A percentile compares a stretch with the other conserved stretches of the same genome.
Evolutionary conservation across 2,113 vertebrate species (phyloP).

Genomic region (Anolis sagrei): DNA sequence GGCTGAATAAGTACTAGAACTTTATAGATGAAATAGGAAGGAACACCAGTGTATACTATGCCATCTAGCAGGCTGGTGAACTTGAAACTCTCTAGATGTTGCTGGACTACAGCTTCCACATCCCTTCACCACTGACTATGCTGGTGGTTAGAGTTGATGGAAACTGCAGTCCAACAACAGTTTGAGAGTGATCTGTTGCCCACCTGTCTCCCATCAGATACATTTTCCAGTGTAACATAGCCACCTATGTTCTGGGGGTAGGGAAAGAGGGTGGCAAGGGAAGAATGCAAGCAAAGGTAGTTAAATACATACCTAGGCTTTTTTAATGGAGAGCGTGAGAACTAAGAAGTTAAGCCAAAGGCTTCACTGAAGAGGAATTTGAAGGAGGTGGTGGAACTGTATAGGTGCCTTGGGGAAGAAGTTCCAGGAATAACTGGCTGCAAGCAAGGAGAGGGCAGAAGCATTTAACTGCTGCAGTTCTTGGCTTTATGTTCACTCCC

Average conservation of each 20-base stretch:
- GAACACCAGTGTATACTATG: neutral
- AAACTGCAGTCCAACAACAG: neutral
- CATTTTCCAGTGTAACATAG: neutral
- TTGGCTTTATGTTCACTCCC: neutral
- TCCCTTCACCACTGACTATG: too few relatives aligned
- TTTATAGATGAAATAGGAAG: neutral
- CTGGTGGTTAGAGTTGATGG: too few relatives aligned
- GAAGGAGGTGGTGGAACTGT: neutral
- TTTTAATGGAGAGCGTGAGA: neutral
- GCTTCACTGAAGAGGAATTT: neutral
- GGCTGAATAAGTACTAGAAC: neutral
- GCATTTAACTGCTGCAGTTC: neutral
- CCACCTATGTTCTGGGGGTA: neutral
- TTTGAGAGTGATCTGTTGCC: neutral
- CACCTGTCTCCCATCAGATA: too few relatives aligned
- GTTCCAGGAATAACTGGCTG: neutral
- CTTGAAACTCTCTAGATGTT: neutral
- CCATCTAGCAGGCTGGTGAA: neutral
- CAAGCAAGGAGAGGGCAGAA: neutral
- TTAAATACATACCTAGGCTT: neutral
- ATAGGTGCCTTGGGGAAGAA: neutral
- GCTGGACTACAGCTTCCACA: neutral
- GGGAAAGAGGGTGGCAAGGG: neutral
- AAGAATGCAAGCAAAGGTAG: neutral
- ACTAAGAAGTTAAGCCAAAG: neutral